A percentile compares a stretch with the other conserved stretches of the same genome.
Evolutionary conservation across 2,113 vertebrate genomes (phyloP).

Genomic region (Anolis sagrei): DNA sequence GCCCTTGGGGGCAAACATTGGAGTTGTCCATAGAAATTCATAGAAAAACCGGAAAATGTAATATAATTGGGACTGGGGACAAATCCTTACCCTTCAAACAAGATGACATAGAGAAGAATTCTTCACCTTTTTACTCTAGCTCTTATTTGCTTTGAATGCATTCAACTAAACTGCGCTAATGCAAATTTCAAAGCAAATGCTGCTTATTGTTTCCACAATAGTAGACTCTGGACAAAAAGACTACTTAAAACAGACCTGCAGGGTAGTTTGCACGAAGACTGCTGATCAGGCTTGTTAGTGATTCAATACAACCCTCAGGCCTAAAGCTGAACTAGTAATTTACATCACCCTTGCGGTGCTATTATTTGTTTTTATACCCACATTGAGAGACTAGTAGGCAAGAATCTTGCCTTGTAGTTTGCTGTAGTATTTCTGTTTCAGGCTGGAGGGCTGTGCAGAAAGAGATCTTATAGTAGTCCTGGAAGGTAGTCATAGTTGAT

Average conservation of each 20-base stretch:
- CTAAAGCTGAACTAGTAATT: not conserved
- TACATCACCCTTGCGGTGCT: not conserved
- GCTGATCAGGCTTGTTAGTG: not conserved
- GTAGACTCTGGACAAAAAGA: too few relatives aligned
- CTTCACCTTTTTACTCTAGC: not conserved
- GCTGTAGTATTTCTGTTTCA: not conserved
- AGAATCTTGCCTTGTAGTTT: too few relatives aligned
- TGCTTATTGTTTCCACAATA: not conserved
- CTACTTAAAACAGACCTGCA: too few relatives aligned
- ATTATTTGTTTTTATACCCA: not conserved
- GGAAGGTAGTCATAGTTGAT: not conserved
- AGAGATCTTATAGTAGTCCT: not conserved
- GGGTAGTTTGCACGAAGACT: too few relatives aligned
- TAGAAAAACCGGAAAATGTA: not conserved
- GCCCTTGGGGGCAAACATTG: too few relatives aligned
- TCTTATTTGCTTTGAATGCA: not conserved
- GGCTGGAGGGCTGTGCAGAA: not conserved
- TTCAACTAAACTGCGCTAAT: not conserved
- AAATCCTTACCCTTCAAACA: not conserved
- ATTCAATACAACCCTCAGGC: not conserved
- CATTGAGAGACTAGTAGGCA: not conserved
- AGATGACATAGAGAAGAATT: not conserved
- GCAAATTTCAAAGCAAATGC: not conserved
- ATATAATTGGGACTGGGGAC: not conserved
- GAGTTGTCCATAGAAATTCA: not conserved